Evolutionary conservation across 2,888 invertebrate genomes (phyloP), one percentile per base, ranked within the genome.

Genomic region (Dryocosmus kuriphilus): DNA sequence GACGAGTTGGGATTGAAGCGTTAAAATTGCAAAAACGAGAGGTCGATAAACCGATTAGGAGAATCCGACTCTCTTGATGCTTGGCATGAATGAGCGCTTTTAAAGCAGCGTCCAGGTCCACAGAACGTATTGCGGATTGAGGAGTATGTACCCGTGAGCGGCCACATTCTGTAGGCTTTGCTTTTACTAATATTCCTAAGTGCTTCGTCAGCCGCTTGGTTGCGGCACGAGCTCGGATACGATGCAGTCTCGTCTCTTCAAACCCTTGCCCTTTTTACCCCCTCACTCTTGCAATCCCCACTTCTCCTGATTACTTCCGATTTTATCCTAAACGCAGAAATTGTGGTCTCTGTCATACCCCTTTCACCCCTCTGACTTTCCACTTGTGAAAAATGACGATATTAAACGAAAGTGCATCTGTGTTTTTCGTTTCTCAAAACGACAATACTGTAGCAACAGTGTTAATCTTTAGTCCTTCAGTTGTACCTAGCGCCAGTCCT

Each of bases 101-200:
- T 81, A 81, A 81, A 83, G 80, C 81, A 51, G 51, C 51, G n/a
- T 51, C 51, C 82, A 74, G 41, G 41, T 41, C 14, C 38, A 41
- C 41, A 51, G 51, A 51, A 51, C 51, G 51, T 51, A 67, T 46
- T 46, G 41, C 27, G 41, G 22, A 41, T 38, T 41, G 38, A 22
- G 24, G 41, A 24, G 41, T 67, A 41, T 67, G 67, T 46, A 27
- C 41, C 67, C 4, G 27, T 41, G 46, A n/a, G 51, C 67, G 27
- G 22, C 60, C 63, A 55, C 83, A 82, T 87, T 86, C 85, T 84
- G 86, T 86, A 84, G 88, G 86, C 86, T 67, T 67, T 67, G 82
- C 82, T 90, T 90, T 88, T 90, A 88, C 89, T 90, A 90, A 90
- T 90, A 90, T 90, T 88, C 88, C 90, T 90, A 90, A 90, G 90